phyloP scores from a whole-genome alignment of 2,797 vertebrate genomes.

The Trichosurus vulpecula region DNA sequence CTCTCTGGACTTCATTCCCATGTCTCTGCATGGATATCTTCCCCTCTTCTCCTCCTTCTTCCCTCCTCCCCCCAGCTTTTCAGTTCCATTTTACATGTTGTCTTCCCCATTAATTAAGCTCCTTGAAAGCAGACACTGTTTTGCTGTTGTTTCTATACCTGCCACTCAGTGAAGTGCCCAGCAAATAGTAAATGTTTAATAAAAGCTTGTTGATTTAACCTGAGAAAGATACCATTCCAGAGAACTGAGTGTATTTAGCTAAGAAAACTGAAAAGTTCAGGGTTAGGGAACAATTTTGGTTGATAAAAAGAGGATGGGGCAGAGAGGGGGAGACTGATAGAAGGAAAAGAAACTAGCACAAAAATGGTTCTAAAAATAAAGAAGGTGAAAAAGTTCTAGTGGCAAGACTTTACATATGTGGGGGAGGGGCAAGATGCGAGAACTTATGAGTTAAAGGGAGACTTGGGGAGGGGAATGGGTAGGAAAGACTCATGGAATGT shows the following conservation, averaged over 20 bases:
- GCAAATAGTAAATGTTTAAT: neutral
- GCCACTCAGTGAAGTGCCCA: neutral
- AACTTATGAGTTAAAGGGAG: neutral
- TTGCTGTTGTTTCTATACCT: neutral
- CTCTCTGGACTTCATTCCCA: neutral
- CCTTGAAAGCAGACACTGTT: neutral
- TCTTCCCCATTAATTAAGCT: neutral
- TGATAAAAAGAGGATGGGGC: neutral
- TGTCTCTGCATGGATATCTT: neutral
- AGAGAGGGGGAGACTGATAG: neutral
- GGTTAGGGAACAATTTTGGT: neutral
- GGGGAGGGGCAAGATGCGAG: neutral
- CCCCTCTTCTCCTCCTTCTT: neutral
- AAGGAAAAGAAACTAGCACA: neutral
- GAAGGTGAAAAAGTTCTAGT: neutral
- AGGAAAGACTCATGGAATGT: neutral
- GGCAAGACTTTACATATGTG: neutral
- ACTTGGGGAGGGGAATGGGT: neutral
- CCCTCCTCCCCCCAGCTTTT: accelerated
- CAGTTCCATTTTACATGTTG: neutral
- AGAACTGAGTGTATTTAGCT: neutral
- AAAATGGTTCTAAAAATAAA: neutral
- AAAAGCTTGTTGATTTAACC: neutral
- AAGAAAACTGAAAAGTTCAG: neutral
- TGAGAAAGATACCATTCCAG: neutral